phyloP scores from a whole-genome alignment of 2,113 vertebrate genomes.

The Dasyprocta punctata region DNA sequence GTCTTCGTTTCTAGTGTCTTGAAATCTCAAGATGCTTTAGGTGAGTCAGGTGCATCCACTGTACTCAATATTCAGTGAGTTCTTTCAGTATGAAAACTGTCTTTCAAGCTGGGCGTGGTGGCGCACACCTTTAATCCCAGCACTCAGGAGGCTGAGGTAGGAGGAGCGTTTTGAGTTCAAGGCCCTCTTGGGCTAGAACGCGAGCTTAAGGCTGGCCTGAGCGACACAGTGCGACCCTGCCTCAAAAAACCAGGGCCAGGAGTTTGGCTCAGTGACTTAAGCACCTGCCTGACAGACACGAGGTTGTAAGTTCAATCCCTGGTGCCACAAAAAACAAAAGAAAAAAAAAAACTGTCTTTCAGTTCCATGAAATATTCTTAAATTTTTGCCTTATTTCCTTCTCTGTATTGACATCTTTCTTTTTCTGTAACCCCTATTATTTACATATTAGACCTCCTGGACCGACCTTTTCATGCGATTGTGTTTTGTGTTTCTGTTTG shows the following conservation, averaged over 20 bases:
- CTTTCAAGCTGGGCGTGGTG: too few species aligned
- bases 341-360: slow-evolving; percentile 26
- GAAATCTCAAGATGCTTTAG: slow-evolving; percentile 46
- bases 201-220: too few species aligned
- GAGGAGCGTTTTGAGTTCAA: too few species aligned
- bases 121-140: too few species aligned
- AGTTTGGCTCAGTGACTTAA: too few species aligned
- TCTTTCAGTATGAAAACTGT: background rate
- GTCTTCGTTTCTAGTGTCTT: slow-evolving; percentile 40
- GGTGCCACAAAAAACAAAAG: too few species aligned
- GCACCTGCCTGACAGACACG: too few species aligned
- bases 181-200: too few species aligned
- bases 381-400: slow-evolving; percentile 21
- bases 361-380: slow-evolving; percentile 47
- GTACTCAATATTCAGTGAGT: slow-evolving; percentile 4
- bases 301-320: too few species aligned
- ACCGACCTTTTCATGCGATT: slow-evolving; percentile 10
- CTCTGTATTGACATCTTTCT: slow-evolving; percentile 8
- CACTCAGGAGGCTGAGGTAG: too few species aligned
- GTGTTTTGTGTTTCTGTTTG: background rate
- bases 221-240: too few species aligned
- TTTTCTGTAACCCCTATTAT: slow-evolving; percentile 31
- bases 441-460: background rate
- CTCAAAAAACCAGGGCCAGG: too few species aligned
- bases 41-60: background rate